Evolutionary conservation across 2,797 vertebrate genomes (phyloP).

Genomic region (Hypotaenidia okinawae): DNA sequence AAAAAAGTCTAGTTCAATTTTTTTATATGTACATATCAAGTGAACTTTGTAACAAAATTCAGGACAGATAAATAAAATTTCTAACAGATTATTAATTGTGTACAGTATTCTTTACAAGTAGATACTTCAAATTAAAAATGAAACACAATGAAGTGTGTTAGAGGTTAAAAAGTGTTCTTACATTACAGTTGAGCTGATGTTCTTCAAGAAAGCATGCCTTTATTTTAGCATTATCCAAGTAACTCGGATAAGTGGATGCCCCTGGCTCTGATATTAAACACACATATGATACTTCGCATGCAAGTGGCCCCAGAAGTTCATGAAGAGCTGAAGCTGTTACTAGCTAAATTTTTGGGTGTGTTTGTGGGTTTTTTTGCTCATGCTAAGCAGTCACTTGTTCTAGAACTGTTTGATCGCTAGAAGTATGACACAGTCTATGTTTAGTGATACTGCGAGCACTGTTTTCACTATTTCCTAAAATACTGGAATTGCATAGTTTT

Average conservation of each 20-base stretch:
- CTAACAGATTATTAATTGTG: neutral
- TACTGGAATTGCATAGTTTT: neutral
- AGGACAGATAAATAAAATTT: neutral
- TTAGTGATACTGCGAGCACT: neutral
- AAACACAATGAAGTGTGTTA: neutral
- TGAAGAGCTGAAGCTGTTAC: neutral
- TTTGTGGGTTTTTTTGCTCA: neutral
- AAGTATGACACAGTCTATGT: neutral
- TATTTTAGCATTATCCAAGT: neutral
- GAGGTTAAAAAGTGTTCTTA: neutral
- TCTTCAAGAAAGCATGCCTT: neutral
- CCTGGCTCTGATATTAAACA: neutral
- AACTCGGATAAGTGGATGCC: neutral
- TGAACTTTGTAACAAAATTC: neutral
- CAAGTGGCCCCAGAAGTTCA: neutral
- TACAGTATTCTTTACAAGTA: neutral
- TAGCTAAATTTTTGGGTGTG: neutral
- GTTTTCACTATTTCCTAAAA: neutral
- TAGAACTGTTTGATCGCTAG: neutral
- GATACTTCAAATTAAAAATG: neutral
- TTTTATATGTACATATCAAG: neutral
- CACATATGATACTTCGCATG: accelerated
- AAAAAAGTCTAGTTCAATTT: neutral
- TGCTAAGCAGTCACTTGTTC: neutral
- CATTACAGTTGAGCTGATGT: neutral